Evolutionary conservation across 2,888 invertebrate genomes (phyloP).

Genomic region (Eustalomyia histrio): DNA sequence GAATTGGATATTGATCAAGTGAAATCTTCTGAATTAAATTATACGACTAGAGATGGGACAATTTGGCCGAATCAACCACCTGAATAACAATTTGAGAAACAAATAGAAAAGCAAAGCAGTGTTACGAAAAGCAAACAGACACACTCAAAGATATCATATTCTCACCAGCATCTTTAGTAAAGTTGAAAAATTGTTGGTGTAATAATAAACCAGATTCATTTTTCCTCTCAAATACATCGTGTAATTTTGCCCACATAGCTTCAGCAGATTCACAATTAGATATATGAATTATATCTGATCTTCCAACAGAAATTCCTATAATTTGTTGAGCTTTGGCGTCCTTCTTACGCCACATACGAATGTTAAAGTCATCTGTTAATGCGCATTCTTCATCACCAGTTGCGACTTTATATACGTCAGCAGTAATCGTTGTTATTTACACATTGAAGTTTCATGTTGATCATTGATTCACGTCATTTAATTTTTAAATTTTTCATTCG

Average conservation of each 20-base stretch:
- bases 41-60: too few relatives aligned
- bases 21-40: too few relatives aligned
- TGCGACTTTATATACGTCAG: neutral
- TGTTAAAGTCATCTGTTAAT: neutral
- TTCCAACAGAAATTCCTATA: constrained; percentile 4
- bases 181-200: constrained; percentile 8
- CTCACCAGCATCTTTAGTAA: too few relatives aligned
- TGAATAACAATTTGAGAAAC: too few relatives aligned
- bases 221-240: constrained; percentile 7
- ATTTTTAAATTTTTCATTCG: constrained; percentile 8
- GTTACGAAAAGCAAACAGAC: too few relatives aligned
- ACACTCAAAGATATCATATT: too few relatives aligned
- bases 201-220: constrained; percentile 3
- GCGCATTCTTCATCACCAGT: constrained; percentile 16
- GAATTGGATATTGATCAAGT: too few relatives aligned
- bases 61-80: too few relatives aligned
- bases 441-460: constrained; percentile 13
- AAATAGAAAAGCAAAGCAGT: too few relatives aligned
- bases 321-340: constrained; percentile 2
- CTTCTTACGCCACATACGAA: constrained; percentile 1
- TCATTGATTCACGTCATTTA: constrained; percentile 4
- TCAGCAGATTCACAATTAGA: constrained; percentile 1
- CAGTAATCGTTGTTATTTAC: neutral
- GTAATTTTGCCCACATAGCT: constrained; percentile 5
- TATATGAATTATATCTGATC: neutral